Base-by-base conservation (phyloP, 1,140 invertebrate species). In the Ladona fulva region DNA sequence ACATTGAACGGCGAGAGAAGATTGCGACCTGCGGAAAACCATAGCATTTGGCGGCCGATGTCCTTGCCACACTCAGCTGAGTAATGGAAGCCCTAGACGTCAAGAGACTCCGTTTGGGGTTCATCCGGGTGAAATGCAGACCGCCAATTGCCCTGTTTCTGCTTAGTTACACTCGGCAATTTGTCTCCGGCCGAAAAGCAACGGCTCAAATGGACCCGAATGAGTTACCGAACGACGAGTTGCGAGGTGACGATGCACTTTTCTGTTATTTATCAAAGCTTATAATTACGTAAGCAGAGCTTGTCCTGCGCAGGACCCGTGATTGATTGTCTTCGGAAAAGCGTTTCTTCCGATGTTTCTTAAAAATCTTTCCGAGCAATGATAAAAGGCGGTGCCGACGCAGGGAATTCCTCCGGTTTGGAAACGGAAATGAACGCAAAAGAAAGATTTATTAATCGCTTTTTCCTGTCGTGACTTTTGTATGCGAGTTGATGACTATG, bases 161-260 rank as follows among this genome's bases (percentile, higher is more conserved):
- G 52, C 52, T 66, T 66, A 66, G 52, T 66, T 66, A 66, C 52
- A 66, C 52, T 12, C 52, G 29, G 52, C 52, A 66, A 66, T 66
- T 66, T 66, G 52, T 66, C 52, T 66, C 52, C 52, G 12, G 44
- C 52, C 52, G 12, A 22, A 37, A 37, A 66, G 52, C n/a, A 66
- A 12, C n/a, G 52, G 52, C 52, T 66, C 52, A 22, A 66, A 22
- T 66, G 52, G 52, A 19, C 52, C 52, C 12, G 52, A 66, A 66
- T 19, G 14, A 22, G 52, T 22, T 66, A 19, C 52, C 52, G 16
- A 66, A 66, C 14, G 52, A 52, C 10, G 44, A 52, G 44, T 22
- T 66, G 52, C 16, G 3, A 66, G 52, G 52, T 66, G 52, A 66
- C n/a, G 52, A 66, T 66, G 52, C 52, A 66, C 16, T 66, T 66